A percentile compares a stretch with the other conserved stretches of the same genome.
Evolutionary conservation across 2,113 vertebrate species (phyloP).

Genomic region (Triplophysa siluroides): DNA sequence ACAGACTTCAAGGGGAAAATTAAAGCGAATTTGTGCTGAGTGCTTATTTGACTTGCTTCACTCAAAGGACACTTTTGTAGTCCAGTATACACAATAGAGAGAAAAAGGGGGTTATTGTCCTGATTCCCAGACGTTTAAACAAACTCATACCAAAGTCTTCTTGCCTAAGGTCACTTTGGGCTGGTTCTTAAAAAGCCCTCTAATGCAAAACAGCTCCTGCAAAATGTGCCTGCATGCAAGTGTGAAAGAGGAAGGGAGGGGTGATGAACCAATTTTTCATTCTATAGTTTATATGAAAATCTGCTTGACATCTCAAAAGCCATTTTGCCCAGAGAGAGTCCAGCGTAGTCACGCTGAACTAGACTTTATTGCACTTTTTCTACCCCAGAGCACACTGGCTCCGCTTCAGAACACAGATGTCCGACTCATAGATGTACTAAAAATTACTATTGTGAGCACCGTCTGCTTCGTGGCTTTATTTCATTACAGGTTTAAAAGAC

Average conservation of each 20-base stretch:
- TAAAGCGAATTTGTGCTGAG: slow-evolving; percentile 33
- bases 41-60: not conserved
- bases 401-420: slow-evolving; percentile 50
- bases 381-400: slow-evolving; percentile 1
- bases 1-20: slow-evolving; percentile 22
- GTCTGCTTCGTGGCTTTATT: not conserved
- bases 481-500: slow-evolving; percentile 15
- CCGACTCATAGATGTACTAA: slow-evolving; percentile 10
- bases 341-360: not conserved
- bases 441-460: not conserved
- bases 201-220: slow-evolving; percentile 48
- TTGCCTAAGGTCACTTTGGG: slow-evolving; percentile 29
- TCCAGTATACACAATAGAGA: not conserved
- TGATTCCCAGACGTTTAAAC: slow-evolving; percentile 35
- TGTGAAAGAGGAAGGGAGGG: not conserved
- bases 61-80: slow-evolving; percentile 1
- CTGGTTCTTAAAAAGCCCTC: slow-evolving; percentile 31
- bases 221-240: not conserved
- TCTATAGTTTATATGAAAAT: slow-evolving; percentile 46
- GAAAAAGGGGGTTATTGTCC: slow-evolving; percentile 45
- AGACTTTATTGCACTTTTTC: slow-evolving; percentile 33
- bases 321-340: not conserved
- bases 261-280: slow-evolving; percentile 23
- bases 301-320: slow-evolving; percentile 23
- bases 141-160: slow-evolving; percentile 35